Base-by-base conservation (phyloP, 2,113 vertebrate species). In the Prionailurus viverrinus region DNA sequence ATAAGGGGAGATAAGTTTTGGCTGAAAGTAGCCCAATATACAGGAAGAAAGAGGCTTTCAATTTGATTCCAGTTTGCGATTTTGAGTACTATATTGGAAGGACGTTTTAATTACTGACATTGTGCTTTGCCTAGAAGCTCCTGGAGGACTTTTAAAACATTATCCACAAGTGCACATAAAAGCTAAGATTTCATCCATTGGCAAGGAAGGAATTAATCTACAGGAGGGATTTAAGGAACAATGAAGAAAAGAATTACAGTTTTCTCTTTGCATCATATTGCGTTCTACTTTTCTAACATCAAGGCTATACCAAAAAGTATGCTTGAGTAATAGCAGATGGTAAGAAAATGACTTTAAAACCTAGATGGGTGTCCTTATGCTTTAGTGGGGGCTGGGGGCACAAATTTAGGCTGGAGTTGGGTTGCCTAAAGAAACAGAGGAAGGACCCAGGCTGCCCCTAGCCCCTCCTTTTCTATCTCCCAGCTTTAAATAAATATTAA, bases 401-500 rank as follows among this genome's bases (percentile, higher is more conserved):
- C 27, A 61, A 12, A 1, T 81, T 5, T 89, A 51, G 31, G 33
- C 10, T 92, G 41, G 63, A 71, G 3, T 4, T 48, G 41, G 74
- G 36, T 36, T 61, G 18, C 55, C 19, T 41, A 36, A 58, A 39
- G 48, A 92, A 76, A 88, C 5, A 0, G 5, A 95, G 31, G 21
- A 94, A 74, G 58, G 55, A 66, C 23, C n/a, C 21, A 82, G 66
- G 27, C 21, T 61, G 13, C 8, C 4, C n/a, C 41, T 16, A 63
- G 3, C 7, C 61, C 16, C 65, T 74, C 6, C 41, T 93, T 71
- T 89, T 53, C 25, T 7, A 53, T 18, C 2, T 9, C 41, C 8
- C 48, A 79, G 10, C 4, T 86, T 80, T 61, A 95, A 83, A 74
- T 92, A 89, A 80, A 94, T 41, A 83, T 21, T 81, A 74, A 95